Conservation (phyloP, 2,113 vertebrate genomes). For the Brienomyrus brachyistius region DNA sequence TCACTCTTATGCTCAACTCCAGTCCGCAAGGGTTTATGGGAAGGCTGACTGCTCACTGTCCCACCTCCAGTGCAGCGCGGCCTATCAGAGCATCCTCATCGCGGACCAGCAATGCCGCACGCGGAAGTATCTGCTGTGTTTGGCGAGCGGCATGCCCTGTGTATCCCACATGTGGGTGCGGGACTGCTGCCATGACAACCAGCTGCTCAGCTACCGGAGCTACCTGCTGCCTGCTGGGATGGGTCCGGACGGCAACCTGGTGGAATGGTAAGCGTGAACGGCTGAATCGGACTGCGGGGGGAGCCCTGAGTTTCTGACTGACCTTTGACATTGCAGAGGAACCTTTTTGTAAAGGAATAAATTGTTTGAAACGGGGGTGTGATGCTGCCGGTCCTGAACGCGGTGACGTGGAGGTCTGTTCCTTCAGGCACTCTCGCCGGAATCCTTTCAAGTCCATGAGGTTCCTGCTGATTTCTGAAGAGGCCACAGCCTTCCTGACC, state of each 20-base stretch:
- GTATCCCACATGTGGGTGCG: slow-evolving; percentile 93
- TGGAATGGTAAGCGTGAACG: slow-evolving; percentile 74
- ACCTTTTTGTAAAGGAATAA: neutral
- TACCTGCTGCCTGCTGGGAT: slow-evolving; percentile 89
- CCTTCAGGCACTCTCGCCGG: slow-evolving; percentile 76
- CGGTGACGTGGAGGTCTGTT: neutral
- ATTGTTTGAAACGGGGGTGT: neutral
- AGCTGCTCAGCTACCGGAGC: slow-evolving; percentile 87
- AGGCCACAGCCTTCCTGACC: slow-evolving; percentile 79
- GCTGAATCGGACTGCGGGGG: neutral
- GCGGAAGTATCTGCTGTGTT: slow-evolving; percentile 84
- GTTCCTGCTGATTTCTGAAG: slow-evolving; percentile 78
- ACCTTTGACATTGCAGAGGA: neutral
- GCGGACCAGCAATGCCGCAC: slow-evolving; percentile 90
- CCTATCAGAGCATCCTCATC: slow-evolving; percentile 89
- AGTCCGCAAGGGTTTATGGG: neutral
- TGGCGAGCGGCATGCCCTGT: slow-evolving; percentile 90
- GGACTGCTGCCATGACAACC: slow-evolving; percentile 88
- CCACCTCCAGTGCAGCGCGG: slow-evolving; percentile 74
- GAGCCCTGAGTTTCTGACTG: neutral
- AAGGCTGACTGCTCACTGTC: neutral
- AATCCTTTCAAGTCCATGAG: slow-evolving; percentile 78
- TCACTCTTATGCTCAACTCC: neutral
- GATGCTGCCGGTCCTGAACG: no score
- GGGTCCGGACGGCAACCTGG: slow-evolving; percentile 70